phyloP scores from a whole-genome alignment of 2,113 vertebrate species.

The human region DNA sequence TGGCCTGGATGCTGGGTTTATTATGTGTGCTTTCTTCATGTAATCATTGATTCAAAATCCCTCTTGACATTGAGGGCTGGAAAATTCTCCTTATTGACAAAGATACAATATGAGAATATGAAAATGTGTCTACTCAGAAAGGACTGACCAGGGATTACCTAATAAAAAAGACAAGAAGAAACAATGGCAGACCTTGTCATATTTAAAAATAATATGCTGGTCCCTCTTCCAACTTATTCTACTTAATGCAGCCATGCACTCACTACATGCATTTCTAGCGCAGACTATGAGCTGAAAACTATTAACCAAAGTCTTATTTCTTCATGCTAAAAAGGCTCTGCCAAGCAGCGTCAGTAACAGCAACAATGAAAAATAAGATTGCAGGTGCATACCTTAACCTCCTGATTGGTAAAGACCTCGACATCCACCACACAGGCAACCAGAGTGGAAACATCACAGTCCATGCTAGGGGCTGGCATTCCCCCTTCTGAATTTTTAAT shows the following conservation, averaged over 20 bases:
- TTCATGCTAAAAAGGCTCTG: constrained; percentile 66
- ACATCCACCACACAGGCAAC: constrained; percentile 90
- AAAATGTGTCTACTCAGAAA: constrained; percentile 43
- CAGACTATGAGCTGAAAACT: constrained; percentile 59
- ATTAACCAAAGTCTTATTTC: constrained; percentile 58
- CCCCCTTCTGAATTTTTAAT: constrained; percentile 73
- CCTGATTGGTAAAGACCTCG: constrained; percentile 90
- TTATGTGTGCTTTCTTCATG: background rate
- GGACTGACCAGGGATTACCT: background rate
- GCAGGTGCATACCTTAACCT: constrained; percentile 88
- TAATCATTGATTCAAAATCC: background rate
- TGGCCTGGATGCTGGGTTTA: background rate
- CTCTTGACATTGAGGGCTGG: background rate
- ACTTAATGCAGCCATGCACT: constrained; percentile 56
- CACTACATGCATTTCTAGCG: constrained; percentile 32
- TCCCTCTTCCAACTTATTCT: constrained; percentile 49
- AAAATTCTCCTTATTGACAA: background rate
- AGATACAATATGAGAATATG: background rate
- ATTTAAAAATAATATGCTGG: background rate
- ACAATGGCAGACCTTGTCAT: background rate
- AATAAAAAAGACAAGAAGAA: background rate
- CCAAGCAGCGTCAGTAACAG: constrained; percentile 52
- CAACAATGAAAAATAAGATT: constrained; percentile 58
- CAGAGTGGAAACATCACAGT: constrained; percentile 90
- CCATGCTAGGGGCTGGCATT: constrained; percentile 91